Conservation (phyloP, 1,140 invertebrate genomes). For the Ptiloglossa arizonensis region DNA sequence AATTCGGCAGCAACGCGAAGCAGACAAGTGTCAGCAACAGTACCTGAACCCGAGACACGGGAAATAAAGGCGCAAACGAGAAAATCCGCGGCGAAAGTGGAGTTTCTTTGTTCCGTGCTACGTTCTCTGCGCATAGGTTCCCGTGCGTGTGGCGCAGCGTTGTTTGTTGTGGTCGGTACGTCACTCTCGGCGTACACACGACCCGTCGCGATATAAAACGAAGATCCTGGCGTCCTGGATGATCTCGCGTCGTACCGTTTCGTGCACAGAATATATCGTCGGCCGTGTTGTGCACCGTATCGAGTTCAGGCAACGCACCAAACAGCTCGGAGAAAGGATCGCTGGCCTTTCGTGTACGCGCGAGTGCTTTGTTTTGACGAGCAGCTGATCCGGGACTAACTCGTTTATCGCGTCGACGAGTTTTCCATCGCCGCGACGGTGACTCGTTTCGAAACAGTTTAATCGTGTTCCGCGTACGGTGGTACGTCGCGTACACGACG, state of each 20-base stretch:
- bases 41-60: neutral
- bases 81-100: slow-evolving; percentile 64
- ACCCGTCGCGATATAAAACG: neutral
- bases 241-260: slow-evolving; percentile 9
- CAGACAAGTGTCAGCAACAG: neutral
- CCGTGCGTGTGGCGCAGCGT: slow-evolving; percentile 71
- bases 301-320: neutral
- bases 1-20: slow-evolving; percentile 13
- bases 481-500: slow-evolving; percentile 7
- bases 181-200: slow-evolving; percentile 40
- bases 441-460: neutral
- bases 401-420: slow-evolving; percentile 45
- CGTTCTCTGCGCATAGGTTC: slow-evolving; percentile 65
- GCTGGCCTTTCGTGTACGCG: slow-evolving; percentile 44
- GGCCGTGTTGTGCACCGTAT: neutral
- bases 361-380: slow-evolving; percentile 78
- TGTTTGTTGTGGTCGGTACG: slow-evolving; percentile 63
- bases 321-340: slow-evolving; percentile 12
- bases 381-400: slow-evolving; percentile 73
- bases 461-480: neutral
- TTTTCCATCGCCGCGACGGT: slow-evolving; percentile 33
- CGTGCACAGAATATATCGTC: neutral
- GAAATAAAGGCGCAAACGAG: neutral
- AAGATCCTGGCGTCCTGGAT: slow-evolving; percentile 9
- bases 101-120: slow-evolving; percentile 72